phyloP scores from a whole-genome alignment of 2,113 vertebrate genomes.

The Syngnathus typhle region DNA sequence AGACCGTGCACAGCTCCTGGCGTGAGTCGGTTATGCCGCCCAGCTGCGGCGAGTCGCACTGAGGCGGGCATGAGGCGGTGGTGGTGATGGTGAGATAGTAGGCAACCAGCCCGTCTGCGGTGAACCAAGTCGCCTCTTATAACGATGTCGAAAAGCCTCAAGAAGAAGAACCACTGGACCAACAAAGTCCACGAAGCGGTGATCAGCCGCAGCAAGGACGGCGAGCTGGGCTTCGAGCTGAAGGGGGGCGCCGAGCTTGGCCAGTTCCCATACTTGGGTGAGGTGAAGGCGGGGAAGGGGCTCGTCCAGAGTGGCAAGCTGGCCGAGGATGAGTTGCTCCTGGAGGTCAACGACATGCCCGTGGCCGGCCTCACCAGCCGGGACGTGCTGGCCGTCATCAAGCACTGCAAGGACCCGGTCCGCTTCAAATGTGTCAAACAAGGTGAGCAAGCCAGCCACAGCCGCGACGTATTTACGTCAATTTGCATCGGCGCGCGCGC shows the following conservation, averaged over 20 bases:
- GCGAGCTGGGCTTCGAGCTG: constrained; percentile 93
- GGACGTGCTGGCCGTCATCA: constrained; percentile 94
- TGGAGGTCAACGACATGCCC: constrained; percentile 98
- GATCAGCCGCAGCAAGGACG: constrained; percentile 84
- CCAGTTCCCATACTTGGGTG: constrained; percentile 93
- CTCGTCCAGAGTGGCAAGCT: constrained; percentile 91
- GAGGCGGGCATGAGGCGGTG: constrained; percentile 61
- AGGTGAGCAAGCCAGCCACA: constrained; percentile 72
- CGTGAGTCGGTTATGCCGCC: constrained; percentile 51
- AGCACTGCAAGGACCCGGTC: constrained; percentile 97
- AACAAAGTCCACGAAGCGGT: constrained; percentile 98
- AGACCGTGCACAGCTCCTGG: constrained; percentile 59
- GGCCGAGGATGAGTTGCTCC: constrained; percentile 89
- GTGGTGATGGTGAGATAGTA: constrained; percentile 4
- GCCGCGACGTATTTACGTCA: neutral
- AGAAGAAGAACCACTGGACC: constrained; percentile 99
- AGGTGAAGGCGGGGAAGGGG: constrained; percentile 90
- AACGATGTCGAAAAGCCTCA: constrained; percentile 98
- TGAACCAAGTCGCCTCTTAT: constrained; percentile 48
- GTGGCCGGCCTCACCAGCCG: constrained; percentile 95
- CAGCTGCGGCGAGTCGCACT: constrained; percentile 52
- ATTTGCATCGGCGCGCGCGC: constrained; percentile 1
- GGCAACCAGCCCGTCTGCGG: constrained; percentile 57
- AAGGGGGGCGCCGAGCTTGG: constrained; percentile 93
- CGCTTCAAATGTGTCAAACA: constrained; percentile 97